Conservation (phyloP, 23 tunicate species). For the Halocynthia roretzi region DNA sequence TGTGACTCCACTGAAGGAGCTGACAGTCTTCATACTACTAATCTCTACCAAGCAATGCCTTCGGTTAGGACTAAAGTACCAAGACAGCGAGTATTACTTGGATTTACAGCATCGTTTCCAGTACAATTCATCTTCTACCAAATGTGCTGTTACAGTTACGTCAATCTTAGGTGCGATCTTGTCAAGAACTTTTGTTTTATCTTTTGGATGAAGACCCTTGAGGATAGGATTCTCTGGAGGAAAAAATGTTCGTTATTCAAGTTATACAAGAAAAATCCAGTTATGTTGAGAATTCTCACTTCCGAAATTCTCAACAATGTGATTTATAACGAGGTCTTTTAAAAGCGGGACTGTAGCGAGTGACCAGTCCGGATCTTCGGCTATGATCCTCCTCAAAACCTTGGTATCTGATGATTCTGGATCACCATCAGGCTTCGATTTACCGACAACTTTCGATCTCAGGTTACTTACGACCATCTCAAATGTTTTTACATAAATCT, state of each 20-base stretch:
- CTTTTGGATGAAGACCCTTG: conserved; percentile 59
- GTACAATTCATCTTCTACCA: conserved; percentile 78
- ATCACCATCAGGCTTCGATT: conserved; percentile 1
- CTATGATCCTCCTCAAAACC: conserved; percentile 70
- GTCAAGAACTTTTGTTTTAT: conserved; percentile 63
- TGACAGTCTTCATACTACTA: too few relatives aligned
- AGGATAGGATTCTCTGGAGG: conserved; percentile 73
- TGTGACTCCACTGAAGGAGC: too few relatives aligned
- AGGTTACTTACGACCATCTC: conserved; percentile 78
- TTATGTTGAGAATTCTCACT: conserved; percentile 6
- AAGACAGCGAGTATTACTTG: neutral
- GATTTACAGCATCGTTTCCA: conserved; percentile 88
- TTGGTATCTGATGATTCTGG: conserved; percentile 31
- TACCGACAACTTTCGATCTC: conserved; percentile 48
- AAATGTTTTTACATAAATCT: neutral
- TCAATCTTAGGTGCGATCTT: conserved; percentile 53
- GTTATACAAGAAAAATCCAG: neutral
- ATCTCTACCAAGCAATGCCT: too few relatives aligned
- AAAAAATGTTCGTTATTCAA: neutral
- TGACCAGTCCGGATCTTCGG: conserved; percentile 98
- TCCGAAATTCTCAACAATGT: conserved; percentile 60
- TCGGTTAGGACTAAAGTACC: too few relatives aligned
- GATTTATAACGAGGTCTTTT: conserved; percentile 67
- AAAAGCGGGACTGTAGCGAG: conserved; percentile 75
- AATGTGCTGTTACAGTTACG: conserved; percentile 54